Conservation (phyloP, 2,888 invertebrate genomes). For the Ashinkailepas kermadecensis region DNA sequence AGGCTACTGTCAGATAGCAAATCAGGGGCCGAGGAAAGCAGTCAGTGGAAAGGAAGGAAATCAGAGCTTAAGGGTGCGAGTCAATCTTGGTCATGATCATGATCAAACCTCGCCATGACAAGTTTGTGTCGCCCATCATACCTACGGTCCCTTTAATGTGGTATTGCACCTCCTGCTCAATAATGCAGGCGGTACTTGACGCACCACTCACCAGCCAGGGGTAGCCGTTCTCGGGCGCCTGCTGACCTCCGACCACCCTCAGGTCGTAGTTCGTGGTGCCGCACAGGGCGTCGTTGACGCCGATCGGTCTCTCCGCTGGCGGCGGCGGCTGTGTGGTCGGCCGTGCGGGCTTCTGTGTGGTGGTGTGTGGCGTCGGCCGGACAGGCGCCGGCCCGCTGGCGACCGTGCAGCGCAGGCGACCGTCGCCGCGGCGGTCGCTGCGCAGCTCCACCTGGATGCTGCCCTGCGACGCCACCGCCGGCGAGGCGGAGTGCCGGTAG, state of each 20-base stretch:
- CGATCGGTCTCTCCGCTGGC: constrained; percentile 35
- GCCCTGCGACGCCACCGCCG: constrained; percentile 4
- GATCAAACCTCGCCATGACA: too few species aligned
- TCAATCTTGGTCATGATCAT: too few species aligned
- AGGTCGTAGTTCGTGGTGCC: constrained; percentile 91
- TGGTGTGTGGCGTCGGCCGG: too few species aligned
- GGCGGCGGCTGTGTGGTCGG: too few species aligned
- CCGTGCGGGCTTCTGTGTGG: too few species aligned
- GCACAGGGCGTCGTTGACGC: constrained; percentile 85
- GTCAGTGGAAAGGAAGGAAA: too few species aligned
- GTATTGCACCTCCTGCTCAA: too few species aligned
- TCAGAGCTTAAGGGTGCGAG: too few species aligned
- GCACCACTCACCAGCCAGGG: not conserved
- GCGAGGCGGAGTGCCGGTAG: not conserved
- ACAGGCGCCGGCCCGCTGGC: constrained; percentile 21
- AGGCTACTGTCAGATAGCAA: too few species aligned
- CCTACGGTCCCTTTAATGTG: too few species aligned
- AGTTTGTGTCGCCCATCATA: too few species aligned
- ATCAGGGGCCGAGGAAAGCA: too few species aligned
- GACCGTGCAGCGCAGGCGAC: not conserved
- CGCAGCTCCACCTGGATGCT: constrained; percentile 29
- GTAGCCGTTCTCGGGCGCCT: not conserved
- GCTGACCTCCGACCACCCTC: constrained; percentile 43
- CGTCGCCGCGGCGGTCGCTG: constrained; percentile 21
- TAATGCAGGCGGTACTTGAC: not conserved